Conservation (phyloP, 2,888 invertebrate species). For the Tricholauxania praeusta region DNA sequence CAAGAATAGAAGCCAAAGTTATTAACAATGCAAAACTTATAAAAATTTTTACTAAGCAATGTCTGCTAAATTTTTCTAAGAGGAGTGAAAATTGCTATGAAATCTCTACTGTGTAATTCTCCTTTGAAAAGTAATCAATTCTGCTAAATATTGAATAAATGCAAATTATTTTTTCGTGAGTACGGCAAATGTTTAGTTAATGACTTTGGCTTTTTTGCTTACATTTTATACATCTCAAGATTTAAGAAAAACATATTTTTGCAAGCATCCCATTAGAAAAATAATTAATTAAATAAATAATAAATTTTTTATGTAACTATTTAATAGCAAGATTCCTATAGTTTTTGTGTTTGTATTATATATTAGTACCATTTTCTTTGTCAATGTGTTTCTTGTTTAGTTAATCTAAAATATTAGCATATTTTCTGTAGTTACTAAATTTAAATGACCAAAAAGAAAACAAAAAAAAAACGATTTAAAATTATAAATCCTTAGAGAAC, state of each 20-base stretch:
- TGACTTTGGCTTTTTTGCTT: too few species aligned
- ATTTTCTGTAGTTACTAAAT: background rate
- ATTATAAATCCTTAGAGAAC: background rate
- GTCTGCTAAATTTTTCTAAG: too few species aligned
- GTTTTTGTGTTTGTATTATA: slow-evolving; percentile 2
- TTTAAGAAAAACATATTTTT: slow-evolving; percentile 9
- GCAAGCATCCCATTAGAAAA: slow-evolving; percentile 25
- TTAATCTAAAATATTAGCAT: background rate
- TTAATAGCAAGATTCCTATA: slow-evolving; percentile 11
- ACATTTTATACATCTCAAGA: too few species aligned
- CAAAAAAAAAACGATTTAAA: slow-evolving; percentile 2
- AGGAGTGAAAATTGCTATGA: too few species aligned
- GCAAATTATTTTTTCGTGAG: too few species aligned
- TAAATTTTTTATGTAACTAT: slow-evolving; percentile 1
- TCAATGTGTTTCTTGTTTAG: slow-evolving; percentile 15
- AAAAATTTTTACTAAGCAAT: too few species aligned
- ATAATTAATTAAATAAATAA: background rate
- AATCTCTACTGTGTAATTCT: too few species aligned
- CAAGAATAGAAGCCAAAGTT: too few species aligned
- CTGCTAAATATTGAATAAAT: too few species aligned
- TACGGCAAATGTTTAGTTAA: too few species aligned
- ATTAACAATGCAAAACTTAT: too few species aligned
- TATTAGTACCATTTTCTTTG: background rate
- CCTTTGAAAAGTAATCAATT: too few species aligned
- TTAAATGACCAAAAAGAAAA: slow-evolving; percentile 3